Evolutionary conservation across 2,888 invertebrate genomes (phyloP), one percentile per base, ranked within the genome.

Genomic region (Hirtodrosophila cameraria): DNA sequence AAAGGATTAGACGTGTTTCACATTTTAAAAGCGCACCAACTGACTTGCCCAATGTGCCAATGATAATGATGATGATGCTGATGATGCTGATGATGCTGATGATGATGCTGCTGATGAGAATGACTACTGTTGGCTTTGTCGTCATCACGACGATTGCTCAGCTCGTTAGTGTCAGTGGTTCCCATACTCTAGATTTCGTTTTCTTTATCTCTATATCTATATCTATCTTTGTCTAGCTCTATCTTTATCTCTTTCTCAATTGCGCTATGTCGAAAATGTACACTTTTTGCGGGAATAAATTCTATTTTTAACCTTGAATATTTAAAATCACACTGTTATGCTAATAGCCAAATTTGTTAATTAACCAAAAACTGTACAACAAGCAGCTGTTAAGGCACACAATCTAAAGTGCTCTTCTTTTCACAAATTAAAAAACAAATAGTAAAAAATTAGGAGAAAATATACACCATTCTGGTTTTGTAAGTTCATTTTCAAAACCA

Each of bases 1-100:
- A 88, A 84, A 86, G 89, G 88, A 88, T 89, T 88, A 87, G 84
- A 89, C 86, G 86, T 88, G 88, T 89, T 88, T 87, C 78, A 78
- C 86, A 88, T 86, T 81, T 88, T 79, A 82, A 86, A 88, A 78
- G 71, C 67, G 39, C 54, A 45, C 28, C 38, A 42, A 39, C 35
- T 25, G 39, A 36, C 57, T 15, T 11, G 30, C 41, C n/a, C n/a
- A n/a, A n/a, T n/a, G n/a, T 6, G 6, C 18, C 31, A 28, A 48
- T 45, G 55, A 30, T 8, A 23, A 15, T 7, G 41, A 42, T 27
- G 13, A 43, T 49, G 48, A 50, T 41, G 45, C 28, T 52, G 48
- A 39, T 35, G 20, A 50, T 49, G 45, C 28, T 36, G 36, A 33
- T 38, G 33, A 27, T 38, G 41, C 28, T 33, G 52, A 38, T 35